These are phyloP conservation scores for Sinhomidia bicolor DNA, from an alignment of 2,888 invertebrate genomes.

Conservation along the genomic window DNA sequence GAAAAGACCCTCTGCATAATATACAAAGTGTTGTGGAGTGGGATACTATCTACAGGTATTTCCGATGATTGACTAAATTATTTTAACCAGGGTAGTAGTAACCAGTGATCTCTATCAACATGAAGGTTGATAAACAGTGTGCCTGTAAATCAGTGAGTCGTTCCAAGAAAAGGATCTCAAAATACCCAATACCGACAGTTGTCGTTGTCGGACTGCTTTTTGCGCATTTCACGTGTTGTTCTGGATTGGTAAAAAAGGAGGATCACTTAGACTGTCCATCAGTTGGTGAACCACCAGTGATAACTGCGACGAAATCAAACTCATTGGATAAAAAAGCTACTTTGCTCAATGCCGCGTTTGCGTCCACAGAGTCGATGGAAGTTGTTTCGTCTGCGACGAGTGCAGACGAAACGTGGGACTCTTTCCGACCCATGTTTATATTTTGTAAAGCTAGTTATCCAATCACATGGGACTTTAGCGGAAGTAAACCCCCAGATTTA, in stretches of 20 bases:
- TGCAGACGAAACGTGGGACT: constrained; percentile 72
- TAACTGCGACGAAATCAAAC: constrained; percentile 66
- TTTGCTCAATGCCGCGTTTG: constrained; percentile 42
- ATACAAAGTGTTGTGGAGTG: background rate
- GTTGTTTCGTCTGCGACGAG: constrained; percentile 58
- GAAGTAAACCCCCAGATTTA: constrained; percentile 72
- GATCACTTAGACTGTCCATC: constrained; percentile 66
- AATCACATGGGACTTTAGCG: constrained; percentile 74
- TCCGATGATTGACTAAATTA: constrained; percentile 39
- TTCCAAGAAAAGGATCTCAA: constrained; percentile 59
- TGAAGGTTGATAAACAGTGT: constrained; percentile 54
- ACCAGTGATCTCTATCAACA: constrained; percentile 57
- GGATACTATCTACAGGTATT: background rate
- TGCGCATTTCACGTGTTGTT: constrained; percentile 22
- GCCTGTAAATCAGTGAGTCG: constrained; percentile 19
- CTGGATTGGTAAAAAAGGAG: constrained; percentile 51
- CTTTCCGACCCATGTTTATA: constrained; percentile 72
- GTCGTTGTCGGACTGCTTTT: constrained; percentile 37
- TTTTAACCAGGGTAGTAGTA: background rate
- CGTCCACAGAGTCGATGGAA: constrained; percentile 54
- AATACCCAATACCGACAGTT: background rate
- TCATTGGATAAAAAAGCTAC: constrained; percentile 51
- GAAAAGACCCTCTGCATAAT: background rate
- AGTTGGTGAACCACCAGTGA: constrained; percentile 59
- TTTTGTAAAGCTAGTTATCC: constrained; percentile 75